Evolutionary conservation across 2,113 vertebrate genomes (phyloP), one percentile per base, ranked within the genome.

Genomic region (Eurystomus gularis): DNA sequence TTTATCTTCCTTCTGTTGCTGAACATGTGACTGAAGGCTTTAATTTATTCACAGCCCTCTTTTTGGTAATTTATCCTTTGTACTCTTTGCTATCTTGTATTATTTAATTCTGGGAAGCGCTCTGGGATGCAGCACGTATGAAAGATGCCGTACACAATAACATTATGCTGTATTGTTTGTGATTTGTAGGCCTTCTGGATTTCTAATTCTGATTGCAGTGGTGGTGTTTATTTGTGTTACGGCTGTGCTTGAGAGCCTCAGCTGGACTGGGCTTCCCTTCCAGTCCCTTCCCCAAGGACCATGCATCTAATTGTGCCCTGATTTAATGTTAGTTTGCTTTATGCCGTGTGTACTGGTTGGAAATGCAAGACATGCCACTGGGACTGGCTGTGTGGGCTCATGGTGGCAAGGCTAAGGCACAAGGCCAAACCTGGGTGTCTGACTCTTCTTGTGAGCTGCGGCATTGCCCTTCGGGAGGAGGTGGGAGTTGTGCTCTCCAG

Each of bases 61-160:
- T 92, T 83, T 90, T 14, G 28, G 86, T 94, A 96, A 94, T 95
- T 96, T 89, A 92, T 94, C 94, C 94, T 84, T 93, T 94, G 91
- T 96, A 92, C 61, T 96, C 77, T 71, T 84, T 54, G 83, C 92
- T 93, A 86, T 93, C 92, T 91, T 89, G 79, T 83, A 64, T 92
- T 96, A 93, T 97, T 95, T 96, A 94, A 95, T 96, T 96, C 96
- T 72, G 76, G 84, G 70, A 76, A 92, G 95, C 72, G 33, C 82
- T 93, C 88, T 78, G 95, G 93, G 95, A 93, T 92, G 86, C 86
- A 35, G 51, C 13, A 51, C 42, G 39, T 93, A 52, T 86, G 86
- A 71, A 96, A 64, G 96, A 92, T 83, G 88, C 95, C 60, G 88
- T 58, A 79, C 93, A 91, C 95, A 94, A 91, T 96, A 86, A 83